phyloP scores from a whole-genome alignment of 2,888 invertebrate species.

The Cinara cedri region DNA sequence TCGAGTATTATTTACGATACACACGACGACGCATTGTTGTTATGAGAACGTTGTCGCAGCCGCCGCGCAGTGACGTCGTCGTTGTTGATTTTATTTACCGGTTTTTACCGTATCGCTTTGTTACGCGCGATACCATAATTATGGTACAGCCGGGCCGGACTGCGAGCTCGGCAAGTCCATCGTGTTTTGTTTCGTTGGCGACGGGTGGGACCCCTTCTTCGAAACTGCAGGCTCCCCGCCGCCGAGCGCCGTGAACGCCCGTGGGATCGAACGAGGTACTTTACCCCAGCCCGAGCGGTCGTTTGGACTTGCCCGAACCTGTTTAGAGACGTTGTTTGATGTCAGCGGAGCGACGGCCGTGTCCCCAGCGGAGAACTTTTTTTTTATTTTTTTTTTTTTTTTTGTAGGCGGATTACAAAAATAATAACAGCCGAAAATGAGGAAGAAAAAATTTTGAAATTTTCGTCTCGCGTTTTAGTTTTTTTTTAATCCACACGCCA shows the following conservation, averaged over 20 bases:
- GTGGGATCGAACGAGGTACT: conserved; percentile 34
- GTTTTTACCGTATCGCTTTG: conserved; percentile 47
- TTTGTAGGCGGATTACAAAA: conserved; percentile 49
- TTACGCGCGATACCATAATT: conserved; percentile 36
- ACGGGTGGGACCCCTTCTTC: background rate
- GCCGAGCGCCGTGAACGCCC: background rate
- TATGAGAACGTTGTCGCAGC: conserved; percentile 14
- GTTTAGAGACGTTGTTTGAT: conserved; percentile 50
- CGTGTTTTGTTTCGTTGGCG: conserved; percentile 46
- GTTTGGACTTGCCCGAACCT: conserved; percentile 51
- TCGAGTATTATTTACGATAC: background rate
- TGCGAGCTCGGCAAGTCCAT: conserved; percentile 36
- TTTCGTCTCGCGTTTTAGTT: conserved; percentile 27
- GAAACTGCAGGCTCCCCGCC: background rate
- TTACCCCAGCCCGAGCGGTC: conserved; percentile 26
- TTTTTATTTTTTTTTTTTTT: conserved; percentile 20
- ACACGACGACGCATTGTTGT: conserved; percentile 28
- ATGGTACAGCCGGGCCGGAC: conserved; percentile 21
- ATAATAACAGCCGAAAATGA: conserved; percentile 53
- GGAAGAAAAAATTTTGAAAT: conserved; percentile 55
- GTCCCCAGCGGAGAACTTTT: conserved; percentile 55
- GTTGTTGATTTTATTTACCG: conserved; percentile 4
- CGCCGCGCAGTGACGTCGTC: background rate
- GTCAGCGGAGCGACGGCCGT: conserved; percentile 47
- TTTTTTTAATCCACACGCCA: conserved; percentile 6